A percentile compares a stretch with the other conserved stretches of the same genome.
Conservation (phyloP, 2,797 vertebrate genomes). For the Alauda arvensis region DNA sequence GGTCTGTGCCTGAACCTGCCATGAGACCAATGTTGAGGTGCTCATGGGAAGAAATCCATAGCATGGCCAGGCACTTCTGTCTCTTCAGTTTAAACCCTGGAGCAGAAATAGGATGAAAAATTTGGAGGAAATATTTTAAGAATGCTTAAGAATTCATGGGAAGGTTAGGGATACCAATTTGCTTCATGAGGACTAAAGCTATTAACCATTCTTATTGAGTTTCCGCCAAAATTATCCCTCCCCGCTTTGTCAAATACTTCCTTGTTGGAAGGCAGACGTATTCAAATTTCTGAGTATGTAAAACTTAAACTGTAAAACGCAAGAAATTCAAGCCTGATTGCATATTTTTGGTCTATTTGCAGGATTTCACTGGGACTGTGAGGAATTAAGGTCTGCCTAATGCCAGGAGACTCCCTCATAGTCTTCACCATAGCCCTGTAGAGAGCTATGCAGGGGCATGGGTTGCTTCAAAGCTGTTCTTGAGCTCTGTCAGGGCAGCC, state of each 20-base stretch:
- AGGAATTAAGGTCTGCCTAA: background rate
- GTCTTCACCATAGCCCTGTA: background rate
- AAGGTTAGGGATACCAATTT: background rate
- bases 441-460: background rate
- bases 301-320: background rate
- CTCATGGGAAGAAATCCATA: background rate
- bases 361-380: background rate
- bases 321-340: background rate
- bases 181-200: background rate
- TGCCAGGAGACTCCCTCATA: rapidly evolving
- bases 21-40: rapidly evolving
- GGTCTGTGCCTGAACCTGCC: background rate
- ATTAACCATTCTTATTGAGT: background rate
- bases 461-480: background rate
- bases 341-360: background rate
- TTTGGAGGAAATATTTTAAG: background rate
- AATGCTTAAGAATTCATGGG: background rate
- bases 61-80: background rate
- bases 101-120: background rate
- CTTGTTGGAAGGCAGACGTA: background rate
- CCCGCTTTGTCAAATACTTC: background rate
- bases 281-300: background rate
- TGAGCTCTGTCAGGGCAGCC: background rate
- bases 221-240: background rate
- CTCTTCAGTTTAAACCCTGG: background rate